phyloP scores from a whole-genome alignment of 1,140 invertebrate species.

The Charaxes varanes region DNA sequence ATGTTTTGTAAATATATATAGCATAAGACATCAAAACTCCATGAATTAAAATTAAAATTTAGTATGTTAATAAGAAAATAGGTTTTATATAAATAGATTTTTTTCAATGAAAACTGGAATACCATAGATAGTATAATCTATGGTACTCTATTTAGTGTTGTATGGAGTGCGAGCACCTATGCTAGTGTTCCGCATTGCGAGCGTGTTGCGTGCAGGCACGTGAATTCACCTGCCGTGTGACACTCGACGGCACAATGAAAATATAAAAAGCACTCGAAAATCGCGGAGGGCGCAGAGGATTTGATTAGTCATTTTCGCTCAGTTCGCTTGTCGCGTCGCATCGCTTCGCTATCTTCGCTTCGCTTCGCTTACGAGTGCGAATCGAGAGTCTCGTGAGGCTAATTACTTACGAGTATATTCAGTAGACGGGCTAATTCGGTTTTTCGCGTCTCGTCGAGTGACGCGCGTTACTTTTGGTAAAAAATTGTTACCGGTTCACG shows the following conservation, averaged over 20 bases:
- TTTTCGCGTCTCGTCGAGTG: conserved; percentile 57
- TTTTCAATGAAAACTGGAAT: no score
- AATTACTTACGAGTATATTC: conserved; percentile 71
- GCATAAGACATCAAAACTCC: no score
- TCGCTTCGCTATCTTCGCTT: conserved; percentile 59
- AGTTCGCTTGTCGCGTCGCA: conserved; percentile 39
- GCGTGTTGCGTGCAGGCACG: conserved; percentile 22
- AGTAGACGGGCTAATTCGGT: conserved; percentile 65
- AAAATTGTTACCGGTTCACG: conserved; percentile 24
- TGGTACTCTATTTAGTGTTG: background rate
- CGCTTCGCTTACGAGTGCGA: conserved; percentile 61
- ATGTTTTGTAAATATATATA: no score
- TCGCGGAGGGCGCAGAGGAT: conserved; percentile 58
- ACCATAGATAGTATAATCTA: no score
- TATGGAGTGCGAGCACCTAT: conserved; percentile 9
- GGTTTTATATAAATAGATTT: no score
- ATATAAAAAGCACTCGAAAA: conserved; percentile 61
- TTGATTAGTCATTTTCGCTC: conserved; percentile 70
- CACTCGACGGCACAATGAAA: conserved; percentile 62
- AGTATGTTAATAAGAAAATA: no score
- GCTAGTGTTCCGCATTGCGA: conserved; percentile 6
- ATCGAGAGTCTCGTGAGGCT: conserved; percentile 67
- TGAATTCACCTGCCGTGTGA: conserved; percentile 45
- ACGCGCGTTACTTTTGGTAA: conserved; percentile 40
- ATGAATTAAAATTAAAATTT: no score